Base-by-base conservation (phyloP, 64 coral and sea anemone species). In the Dendrophyllia cribrosa region DNA sequence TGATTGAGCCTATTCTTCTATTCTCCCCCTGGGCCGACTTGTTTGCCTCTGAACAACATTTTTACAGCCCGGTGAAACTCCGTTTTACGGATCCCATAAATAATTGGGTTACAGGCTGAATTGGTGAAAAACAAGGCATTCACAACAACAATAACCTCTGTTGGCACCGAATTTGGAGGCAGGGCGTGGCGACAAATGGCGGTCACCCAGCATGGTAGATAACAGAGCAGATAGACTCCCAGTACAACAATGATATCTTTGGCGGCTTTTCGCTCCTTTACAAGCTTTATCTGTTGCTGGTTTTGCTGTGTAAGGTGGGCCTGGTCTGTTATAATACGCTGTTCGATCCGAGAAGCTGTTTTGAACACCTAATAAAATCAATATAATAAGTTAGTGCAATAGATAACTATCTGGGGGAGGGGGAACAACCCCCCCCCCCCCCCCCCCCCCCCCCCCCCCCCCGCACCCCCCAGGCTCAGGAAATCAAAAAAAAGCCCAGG, bases 181-280 rank as follows among this genome's bases (percentile, higher is more conserved):
- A 79, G 26, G 22, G 51, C 56, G 9, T 78, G 19, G 13, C 88
- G 59, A 19, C 74, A 78, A 9, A 76, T 4, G 0, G 23, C 59
- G 17, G 9, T 25, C 34, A 78, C 13, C 25, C 72, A 46, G 59
- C 66, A 21, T 51, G 88, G 75, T 1, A 89, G 78, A 53, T 89
- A 89, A 17, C 74, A 66, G 3, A 68, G 6, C 9, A 91, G 78
- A 84, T 81, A 91, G 19, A 77, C 89, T n/a, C 89, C 78, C 10
- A 91, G 22, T 3, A 91, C 45, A 74, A 91, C 21, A 9, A 81
- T 4, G 56, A 67, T 52, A 23, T 91, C 89, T 73, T 73, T 91
- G 16, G 78, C 79, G 56, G 89, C 79, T 69, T 61, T 91, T 7
- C 58, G 25, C 4, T 91, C 43, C 25, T 69, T 50, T 3, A 10